Evolutionary conservation across 2,113 vertebrate species (phyloP), one percentile per base, ranked within the genome.

Genomic region (Delphinapterus leucas): DNA sequence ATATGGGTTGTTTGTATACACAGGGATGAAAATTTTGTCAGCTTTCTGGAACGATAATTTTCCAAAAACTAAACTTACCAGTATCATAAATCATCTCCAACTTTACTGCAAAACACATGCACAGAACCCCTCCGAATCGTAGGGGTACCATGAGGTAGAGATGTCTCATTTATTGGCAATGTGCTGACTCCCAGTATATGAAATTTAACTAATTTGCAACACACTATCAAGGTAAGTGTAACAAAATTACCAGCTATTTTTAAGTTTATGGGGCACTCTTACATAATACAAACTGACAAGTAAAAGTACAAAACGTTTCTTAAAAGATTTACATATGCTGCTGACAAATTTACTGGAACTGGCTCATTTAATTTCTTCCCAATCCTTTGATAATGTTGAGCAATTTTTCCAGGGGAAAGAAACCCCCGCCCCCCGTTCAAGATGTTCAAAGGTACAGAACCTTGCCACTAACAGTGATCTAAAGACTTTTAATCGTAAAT

Each of bases 381-480:
- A 55, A 18, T 1, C 38, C 85, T 38, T 21, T 47, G 44, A 49
- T 33, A 58, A 13, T 10, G 21, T 4, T 10, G 47, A 88, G 55
- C 6, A 14, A 21, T 15, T 5, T 53, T 61, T 73, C 38, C 44
- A 79, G 18, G 1, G n/a, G 61, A 53, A 36, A 85, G 21, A 33
- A 31, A 14, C n/a, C 55, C 15, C 49, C 49, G 0, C 6, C 0
- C 2, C 3, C 28, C 41, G 14, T 28, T 8, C 11, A 18, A 41
- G 23, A 63, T 21, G 15, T 5, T n/a, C 44, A 14, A 11, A 73
- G 38, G 38, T 6, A 28, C 8, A 1, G 68, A 79, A 6, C 21
- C 49, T 4, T 3, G 49, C 9, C 28, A 5, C 36, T 67, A 60
- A 25, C 31, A 44, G 44, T 3, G 26, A 65, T 2, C 83, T 53